phyloP scores from a whole-genome alignment of 2,797 vertebrate species.

The Eulemur mongoz region DNA sequence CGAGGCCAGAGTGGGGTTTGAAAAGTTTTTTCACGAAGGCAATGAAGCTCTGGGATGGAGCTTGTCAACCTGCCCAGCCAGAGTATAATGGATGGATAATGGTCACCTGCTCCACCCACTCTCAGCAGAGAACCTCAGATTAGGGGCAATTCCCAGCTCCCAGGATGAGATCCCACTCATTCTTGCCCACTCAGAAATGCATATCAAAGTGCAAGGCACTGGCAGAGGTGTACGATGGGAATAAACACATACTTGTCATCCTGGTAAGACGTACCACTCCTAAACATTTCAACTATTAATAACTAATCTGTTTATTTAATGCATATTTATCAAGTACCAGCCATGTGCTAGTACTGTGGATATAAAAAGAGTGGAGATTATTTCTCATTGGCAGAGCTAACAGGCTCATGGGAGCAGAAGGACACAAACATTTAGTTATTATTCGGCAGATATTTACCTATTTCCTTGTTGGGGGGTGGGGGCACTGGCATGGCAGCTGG shows the following conservation, averaged over 20 bases:
- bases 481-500: not conserved
- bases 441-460: not conserved
- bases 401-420: not conserved
- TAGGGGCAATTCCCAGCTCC: not conserved
- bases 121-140: not conserved
- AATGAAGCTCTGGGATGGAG: constrained; percentile 40
- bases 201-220: not conserved
- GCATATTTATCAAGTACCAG: not conserved
- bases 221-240: not conserved
- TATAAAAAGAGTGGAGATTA: not conserved
- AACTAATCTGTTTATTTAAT: not conserved
- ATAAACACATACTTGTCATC: not conserved
- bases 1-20: not conserved
- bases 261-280: not conserved
- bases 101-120: not conserved
- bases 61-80: constrained; percentile 42
- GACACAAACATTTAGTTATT: not conserved
- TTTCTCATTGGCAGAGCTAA: not conserved
- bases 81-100: constrained; percentile 1
- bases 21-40: constrained; percentile 27
- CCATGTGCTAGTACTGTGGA: not conserved
- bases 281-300: not conserved
- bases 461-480: too few relatives aligned
- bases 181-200: not conserved
- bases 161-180: not conserved